A percentile compares a stretch with the other conserved stretches of the same genome.
Evolutionary conservation across 1,140 invertebrate genomes (phyloP).

Genomic region (Sesamia nonagrioides): DNA sequence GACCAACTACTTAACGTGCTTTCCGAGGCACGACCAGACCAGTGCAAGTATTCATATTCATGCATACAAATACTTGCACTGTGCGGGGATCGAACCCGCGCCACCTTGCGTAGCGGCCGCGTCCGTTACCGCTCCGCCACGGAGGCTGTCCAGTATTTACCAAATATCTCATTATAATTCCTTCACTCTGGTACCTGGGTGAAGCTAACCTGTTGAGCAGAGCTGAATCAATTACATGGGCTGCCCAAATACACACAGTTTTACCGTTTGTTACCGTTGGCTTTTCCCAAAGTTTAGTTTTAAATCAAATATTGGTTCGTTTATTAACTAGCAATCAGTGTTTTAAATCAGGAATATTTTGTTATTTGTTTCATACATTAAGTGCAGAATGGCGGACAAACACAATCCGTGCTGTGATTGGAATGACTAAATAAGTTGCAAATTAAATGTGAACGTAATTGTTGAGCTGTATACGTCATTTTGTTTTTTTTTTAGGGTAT

Average conservation of each 20-base stretch:
- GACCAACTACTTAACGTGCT: no score
- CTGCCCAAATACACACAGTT: not conserved
- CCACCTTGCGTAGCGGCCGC: no score
- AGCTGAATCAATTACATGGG: slow-evolving; percentile 20
- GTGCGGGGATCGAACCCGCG: no score
- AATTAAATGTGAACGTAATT: not conserved
- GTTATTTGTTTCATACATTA: not conserved
- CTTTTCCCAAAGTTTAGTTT: slow-evolving; percentile 21
- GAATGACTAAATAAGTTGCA: not conserved
- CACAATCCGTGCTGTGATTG: slow-evolving; percentile 2
- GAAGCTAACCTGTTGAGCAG: slow-evolving; percentile 13
- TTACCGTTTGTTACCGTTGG: not conserved
- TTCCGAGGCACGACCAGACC: no score
- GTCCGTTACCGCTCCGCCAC: no score
- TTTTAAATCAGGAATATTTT: slow-evolving; percentile 13
- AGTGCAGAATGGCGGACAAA: not conserved
- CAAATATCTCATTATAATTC: no score
- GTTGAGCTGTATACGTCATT: not conserved
- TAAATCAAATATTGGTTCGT: slow-evolving; percentile 16
- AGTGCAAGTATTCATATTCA: no score
- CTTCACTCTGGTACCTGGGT: no score
- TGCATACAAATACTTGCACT: no score
- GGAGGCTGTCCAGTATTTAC: no score
- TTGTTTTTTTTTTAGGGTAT: not conserved
- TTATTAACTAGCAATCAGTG: slow-evolving; percentile 42